Conservation (phyloP, 1,140 invertebrate genomes). For the Nephila pilipes region DNA sequence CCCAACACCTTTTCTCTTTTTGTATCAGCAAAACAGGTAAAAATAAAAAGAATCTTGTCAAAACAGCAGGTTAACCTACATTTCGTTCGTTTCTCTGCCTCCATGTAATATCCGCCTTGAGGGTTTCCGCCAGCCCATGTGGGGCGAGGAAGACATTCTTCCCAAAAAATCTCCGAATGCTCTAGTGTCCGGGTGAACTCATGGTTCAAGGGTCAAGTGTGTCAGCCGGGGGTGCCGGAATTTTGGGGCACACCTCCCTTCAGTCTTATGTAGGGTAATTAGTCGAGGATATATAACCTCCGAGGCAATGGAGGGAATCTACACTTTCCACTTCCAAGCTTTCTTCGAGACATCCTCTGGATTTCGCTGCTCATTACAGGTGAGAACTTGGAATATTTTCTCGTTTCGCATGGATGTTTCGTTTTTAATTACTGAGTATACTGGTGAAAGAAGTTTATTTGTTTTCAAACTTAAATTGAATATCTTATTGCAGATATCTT, state of each 20-base stretch:
- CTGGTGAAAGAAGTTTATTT: too few relatives aligned
- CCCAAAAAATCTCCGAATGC: constrained; percentile 14
- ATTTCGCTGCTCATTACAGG: not conserved
- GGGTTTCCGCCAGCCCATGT: not conserved
- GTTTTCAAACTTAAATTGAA: too few relatives aligned
- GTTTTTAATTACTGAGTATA: too few relatives aligned
- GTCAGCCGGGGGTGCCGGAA: constrained; percentile 68
- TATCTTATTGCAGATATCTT: too few relatives aligned
- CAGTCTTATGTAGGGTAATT: constrained; percentile 67
- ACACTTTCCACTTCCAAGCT: constrained; percentile 23
- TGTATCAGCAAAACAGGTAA: too few relatives aligned
- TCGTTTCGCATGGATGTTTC: too few relatives aligned
- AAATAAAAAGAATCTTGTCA: too few relatives aligned
- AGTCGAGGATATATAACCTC: constrained; percentile 58
- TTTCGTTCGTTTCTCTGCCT: constrained; percentile 54
- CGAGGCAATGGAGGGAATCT: constrained; percentile 16
- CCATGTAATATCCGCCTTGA: constrained; percentile 29
- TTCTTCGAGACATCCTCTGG: not conserved
- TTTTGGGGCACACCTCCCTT: constrained; percentile 43
- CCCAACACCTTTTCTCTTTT: too few relatives aligned
- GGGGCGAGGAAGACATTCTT: constrained; percentile 14
- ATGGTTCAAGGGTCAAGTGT: constrained; percentile 76
- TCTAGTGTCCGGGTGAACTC: constrained; percentile 72
- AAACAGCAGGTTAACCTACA: not conserved
- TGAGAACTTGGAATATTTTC: not conserved